Percentiles rank a stretch among this genome's conserved stretches.
Conservation (phyloP, 2,888 invertebrate species). For the Stegana nigrithorax region DNA sequence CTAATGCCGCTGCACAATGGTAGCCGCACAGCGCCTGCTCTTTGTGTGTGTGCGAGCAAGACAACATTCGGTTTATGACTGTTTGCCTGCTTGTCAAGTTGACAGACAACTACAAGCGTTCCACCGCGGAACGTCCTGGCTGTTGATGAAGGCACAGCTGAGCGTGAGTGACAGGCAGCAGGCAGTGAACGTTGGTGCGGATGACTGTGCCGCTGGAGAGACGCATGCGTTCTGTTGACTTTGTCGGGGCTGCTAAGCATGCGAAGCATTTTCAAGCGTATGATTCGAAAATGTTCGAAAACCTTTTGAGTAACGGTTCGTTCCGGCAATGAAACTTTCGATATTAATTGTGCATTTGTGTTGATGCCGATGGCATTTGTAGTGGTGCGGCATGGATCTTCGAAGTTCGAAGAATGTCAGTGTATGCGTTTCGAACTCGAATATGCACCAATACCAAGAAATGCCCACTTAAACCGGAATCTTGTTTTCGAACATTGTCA, state of each 20-base stretch:
- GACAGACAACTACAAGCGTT: background rate
- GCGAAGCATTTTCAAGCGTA: slow-evolving; percentile 12
- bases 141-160: background rate
- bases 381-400: slow-evolving; percentile 47
- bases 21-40: background rate
- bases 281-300: slow-evolving; percentile 38
- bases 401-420: slow-evolving; percentile 41
- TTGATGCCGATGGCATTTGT: slow-evolving; percentile 34
- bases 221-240: slow-evolving; percentile 43
- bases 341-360: slow-evolving; percentile 37
- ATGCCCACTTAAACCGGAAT: slow-evolving; percentile 21
- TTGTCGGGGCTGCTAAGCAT: background rate
- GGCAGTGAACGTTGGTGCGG: slow-evolving; percentile 8
- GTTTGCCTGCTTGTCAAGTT: background rate
- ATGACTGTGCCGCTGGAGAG: slow-evolving; percentile 13
- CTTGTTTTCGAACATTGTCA: too few relatives aligned
- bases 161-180: slow-evolving; percentile 20
- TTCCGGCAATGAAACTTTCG: slow-evolving; percentile 17
- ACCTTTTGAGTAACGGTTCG: slow-evolving; percentile 35
- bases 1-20: too few relatives aligned
- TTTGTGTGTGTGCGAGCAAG: background rate
- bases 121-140: background rate
- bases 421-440: slow-evolving; percentile 26
- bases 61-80: background rate
- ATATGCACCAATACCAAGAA: slow-evolving; percentile 29